Base-by-base conservation (phyloP, 2,888 invertebrate species). In the Desoria tigrina region DNA sequence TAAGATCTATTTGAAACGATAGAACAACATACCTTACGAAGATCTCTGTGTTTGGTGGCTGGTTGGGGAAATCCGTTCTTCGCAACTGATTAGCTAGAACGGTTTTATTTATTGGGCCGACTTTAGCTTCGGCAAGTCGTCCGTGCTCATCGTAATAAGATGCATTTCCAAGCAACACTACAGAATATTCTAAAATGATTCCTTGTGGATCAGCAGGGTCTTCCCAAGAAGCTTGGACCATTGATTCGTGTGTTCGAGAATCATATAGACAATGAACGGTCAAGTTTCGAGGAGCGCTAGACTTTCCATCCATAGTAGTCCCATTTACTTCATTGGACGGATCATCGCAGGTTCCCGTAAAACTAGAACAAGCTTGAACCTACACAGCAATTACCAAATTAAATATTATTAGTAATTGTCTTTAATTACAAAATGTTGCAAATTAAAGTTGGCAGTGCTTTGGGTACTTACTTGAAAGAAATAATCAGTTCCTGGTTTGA, bases 1-100 rank as follows among this genome's bases (percentile, higher is more conserved):
- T 6, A 21, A 39, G 23, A 27, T n/a, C n/a, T n/a, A n/a, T n/a
- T n/a, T 61, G 61, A 39, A 61, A 61, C 37, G 11, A 37, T 9
- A 50, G 59, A 58, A 57, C 61, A 49, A 24, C 59, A 58, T 66
- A 80, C 78, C 73, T 78, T 2, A 91, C 88, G 16, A 89, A 89
- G 79, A 92, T 92, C 79, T 90, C 88, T 0, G 92, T 93, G 79
- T 94, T 92, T 2, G 92, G 86, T 61, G 88, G 87, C 37, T 91
- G 84, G 54, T 87, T 86, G 75, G 88, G 87, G 77, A 89, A 88
- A 59, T 83, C 82, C 21, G 84, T 82, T 65, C 79, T 83, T 53
- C 82, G 81, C 16, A 77, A 79, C 58, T 80, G 82, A 72, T 81
- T 82, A 67, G 84, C 83, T 9, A 56, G 21, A 9, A 87, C 84